Evolutionary conservation across 2,888 invertebrate genomes (phyloP), one percentile per base, ranked within the genome.

Genomic region (Hecatera dysodea): DNA sequence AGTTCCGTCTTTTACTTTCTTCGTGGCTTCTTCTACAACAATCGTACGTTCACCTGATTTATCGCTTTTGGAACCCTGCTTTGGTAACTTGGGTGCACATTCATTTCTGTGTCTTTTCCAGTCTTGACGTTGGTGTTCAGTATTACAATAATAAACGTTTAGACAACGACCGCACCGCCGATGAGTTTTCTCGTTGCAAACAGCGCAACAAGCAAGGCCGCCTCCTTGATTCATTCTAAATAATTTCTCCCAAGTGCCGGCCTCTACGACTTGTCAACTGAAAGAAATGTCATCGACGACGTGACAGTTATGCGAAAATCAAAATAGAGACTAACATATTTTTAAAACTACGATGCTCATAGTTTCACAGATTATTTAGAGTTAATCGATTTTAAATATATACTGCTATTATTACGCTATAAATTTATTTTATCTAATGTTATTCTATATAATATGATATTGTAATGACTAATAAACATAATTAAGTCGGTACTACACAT

Each of bases 161-260:
- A 97, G 97, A 91, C 98, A 98, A 84, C 97, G 97, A 82, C 97
- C 97, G 93, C 98, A 98, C 86, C 98, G 97, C 78, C 97, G 94
- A 85, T 98, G 93, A 84, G 97, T 97, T 87, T 96, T 96, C 84
- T 91, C 93, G 79, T 96, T 96, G 93, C 98, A 98, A 87, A 97
- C 95, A 80, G 94, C 96, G 93, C 97, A 97, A 92, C 95, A 91
- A 90, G 91, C 92, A 57, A 90, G 90, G 88, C 88, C 90, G 92
- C 93, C 90, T 90, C 89, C 94, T 91, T 92, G 94, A 95, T 95
- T 94, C 95, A 95, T 95, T 95, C 93, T 95, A 93, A 93, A 89
- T 91, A 89, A 88, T 89, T 90, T 88, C 86, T 85, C 75, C 81
- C 81, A 85, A 88, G 87, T 91, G 88, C 92, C 92, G 92, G 91